phyloP scores from a whole-genome alignment of 2,797 vertebrate species.

The Chromobotia macracanthus region DNA sequence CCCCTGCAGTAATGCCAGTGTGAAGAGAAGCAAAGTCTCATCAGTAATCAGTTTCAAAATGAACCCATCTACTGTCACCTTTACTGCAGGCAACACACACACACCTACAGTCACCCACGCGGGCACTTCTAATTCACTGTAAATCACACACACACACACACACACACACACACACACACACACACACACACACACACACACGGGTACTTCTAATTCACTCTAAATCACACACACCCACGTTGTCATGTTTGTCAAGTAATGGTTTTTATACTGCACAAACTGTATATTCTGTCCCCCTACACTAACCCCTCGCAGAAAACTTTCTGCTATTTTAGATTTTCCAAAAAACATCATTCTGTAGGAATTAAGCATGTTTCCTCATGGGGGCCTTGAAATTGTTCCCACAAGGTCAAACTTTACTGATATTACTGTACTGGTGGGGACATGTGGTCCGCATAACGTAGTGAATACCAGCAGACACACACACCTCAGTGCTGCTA shows the following conservation, averaged over 20 bases:
- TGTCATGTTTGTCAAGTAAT: no score
- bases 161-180: background rate
- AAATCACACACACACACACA: no score
- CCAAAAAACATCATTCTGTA: no score
- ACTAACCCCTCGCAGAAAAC: no score
- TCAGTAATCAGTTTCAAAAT: conserved; percentile 41
- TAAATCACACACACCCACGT: background rate
- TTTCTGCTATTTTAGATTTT: no score
- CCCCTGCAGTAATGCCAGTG: conserved; percentile 36
- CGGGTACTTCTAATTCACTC: background rate
- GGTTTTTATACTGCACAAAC: no score
- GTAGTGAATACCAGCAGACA: background rate
- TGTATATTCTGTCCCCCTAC: no score
- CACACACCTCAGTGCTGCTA: conserved; percentile 5
- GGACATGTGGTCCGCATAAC: no score
- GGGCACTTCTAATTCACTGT: background rate
- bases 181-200: conserved; percentile 20
- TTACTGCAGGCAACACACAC: conserved; percentile 1
- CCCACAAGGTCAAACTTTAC: no score
- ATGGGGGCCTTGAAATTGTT: no score
- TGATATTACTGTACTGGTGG: no score
- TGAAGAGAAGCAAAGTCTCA: conserved; percentile 29
- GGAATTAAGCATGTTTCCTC: no score
- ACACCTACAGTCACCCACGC: conserved; percentile 14
- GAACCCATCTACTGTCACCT: conserved; percentile 30